These are phyloP conservation scores for Mesochorus sp. DNA, from an alignment of 2,888 invertebrate species.

Conservation along the genomic window DNA sequence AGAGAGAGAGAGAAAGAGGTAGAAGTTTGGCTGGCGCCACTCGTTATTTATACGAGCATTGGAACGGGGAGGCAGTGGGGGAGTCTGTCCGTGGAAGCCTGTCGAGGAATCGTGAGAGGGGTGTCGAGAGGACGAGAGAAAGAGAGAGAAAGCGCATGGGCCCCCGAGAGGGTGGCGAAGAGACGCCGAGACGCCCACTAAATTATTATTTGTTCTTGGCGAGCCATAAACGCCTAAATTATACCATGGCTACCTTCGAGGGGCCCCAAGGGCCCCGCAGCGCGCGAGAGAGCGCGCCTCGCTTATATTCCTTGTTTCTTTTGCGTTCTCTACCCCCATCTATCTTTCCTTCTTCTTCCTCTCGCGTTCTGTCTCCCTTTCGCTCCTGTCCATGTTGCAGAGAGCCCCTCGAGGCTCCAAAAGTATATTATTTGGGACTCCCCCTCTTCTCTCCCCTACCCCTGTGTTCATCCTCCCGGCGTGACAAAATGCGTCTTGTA, in stretches of 20 bases:
- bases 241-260: conserved; percentile 77
- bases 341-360: conserved; percentile 26
- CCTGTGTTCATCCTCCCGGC: conserved; percentile 27
- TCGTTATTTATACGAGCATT: conserved; percentile 79
- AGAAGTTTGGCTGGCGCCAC: conserved; percentile 80
- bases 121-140: conserved; percentile 20
- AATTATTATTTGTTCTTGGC: conserved; percentile 82
- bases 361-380: conserved; percentile 37
- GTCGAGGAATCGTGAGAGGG: conserved; percentile 43
- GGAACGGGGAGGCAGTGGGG: conserved; percentile 45
- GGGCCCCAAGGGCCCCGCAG: conserved; percentile 63
- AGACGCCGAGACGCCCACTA: conserved; percentile 80
- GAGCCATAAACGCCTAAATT: conserved; percentile 81
- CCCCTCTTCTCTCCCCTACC: conserved; percentile 9
- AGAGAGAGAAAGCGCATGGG: conserved; percentile 32
- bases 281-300: conserved; percentile 22
- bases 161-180: conserved; percentile 59
- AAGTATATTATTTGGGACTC: conserved; percentile 1
- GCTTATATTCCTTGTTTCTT: conserved; percentile 34
- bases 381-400: conserved; percentile 24
- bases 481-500: conserved; percentile 52
- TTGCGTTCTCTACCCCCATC: neutral
- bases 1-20: conserved; percentile 68
- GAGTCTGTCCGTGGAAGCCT: conserved; percentile 53
- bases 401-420: conserved; percentile 36